These are phyloP conservation scores for Ectemnius continuus DNA, from an alignment of 2,888 invertebrate genomes.

Conservation along the genomic window DNA sequence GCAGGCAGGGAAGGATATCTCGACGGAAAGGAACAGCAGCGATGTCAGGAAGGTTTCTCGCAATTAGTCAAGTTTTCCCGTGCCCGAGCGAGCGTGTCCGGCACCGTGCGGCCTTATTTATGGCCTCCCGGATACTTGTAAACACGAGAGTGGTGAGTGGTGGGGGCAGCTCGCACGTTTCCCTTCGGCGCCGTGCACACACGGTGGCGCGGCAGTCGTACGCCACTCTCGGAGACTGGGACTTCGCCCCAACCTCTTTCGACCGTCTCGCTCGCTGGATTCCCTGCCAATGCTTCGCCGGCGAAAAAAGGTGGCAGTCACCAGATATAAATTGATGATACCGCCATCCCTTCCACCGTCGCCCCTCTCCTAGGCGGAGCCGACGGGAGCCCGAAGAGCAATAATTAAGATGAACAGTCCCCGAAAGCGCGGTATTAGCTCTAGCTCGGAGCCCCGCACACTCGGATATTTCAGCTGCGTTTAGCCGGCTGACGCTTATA, in stretches of 20 bases:
- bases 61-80: conserved; percentile 62
- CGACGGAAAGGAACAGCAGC: conserved; percentile 56
- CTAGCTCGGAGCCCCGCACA: neutral
- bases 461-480: neutral
- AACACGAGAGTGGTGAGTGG: conserved; percentile 58
- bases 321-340: neutral
- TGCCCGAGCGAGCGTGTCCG: conserved; percentile 50
- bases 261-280: neutral
- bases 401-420: conserved; percentile 8
- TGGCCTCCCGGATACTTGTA: conserved; percentile 53
- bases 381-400: neutral
- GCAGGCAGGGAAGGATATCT: conserved; percentile 51
- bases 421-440: conserved; percentile 1
- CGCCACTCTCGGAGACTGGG: conserved; percentile 9
- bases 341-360: neutral
- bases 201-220: conserved; percentile 9
- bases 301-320: neutral
- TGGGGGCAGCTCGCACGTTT: conserved; percentile 31
- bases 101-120: conserved; percentile 51
- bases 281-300: neutral
- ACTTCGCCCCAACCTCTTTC: neutral
- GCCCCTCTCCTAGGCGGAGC: neutral
- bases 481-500: too few relatives aligned
- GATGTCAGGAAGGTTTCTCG: conserved; percentile 60
- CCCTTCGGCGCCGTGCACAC: conserved; percentile 7